Percentiles rank a stretch among this genome's conserved stretches.
phyloP scores from a whole-genome alignment of 2,888 invertebrate genomes.

The Apodemia duryi region DNA sequence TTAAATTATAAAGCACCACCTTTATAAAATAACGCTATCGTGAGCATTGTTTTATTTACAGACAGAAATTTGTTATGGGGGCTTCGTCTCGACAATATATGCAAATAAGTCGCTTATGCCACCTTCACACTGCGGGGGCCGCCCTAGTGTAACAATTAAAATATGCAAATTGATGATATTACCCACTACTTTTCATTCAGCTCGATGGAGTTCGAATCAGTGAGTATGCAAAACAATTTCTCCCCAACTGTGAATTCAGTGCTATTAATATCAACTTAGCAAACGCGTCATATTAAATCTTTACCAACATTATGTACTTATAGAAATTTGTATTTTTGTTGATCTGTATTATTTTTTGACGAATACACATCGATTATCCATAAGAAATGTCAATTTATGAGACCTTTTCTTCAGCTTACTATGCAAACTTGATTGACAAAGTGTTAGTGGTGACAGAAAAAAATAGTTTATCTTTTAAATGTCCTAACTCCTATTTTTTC shows the following conservation, averaged over 20 bases:
- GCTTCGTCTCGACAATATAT: conserved; percentile 51
- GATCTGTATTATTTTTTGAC: too few relatives aligned
- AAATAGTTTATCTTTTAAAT: too few relatives aligned
- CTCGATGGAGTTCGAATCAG: conserved; percentile 43
- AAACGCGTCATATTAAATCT: conserved; percentile 22
- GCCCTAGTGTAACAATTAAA: conserved; percentile 71
- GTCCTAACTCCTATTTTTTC: too few relatives aligned
- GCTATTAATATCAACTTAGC: conserved; percentile 46
- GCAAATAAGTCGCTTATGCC: conserved; percentile 65
- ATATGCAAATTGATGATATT: conserved; percentile 75
- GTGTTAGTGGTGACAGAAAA: too few relatives aligned
- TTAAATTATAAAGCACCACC: not conserved
- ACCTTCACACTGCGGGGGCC: conserved; percentile 57
- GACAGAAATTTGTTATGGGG: conserved; percentile 53
- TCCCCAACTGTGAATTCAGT: conserved; percentile 40
- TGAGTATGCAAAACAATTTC: conserved; percentile 36
- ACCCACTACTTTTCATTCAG: conserved; percentile 72
- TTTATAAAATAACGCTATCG: not conserved
- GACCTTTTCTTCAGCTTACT: too few relatives aligned
- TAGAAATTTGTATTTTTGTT: too few relatives aligned
- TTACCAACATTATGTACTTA: too few relatives aligned
- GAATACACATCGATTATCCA: too few relatives aligned
- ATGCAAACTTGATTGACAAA: too few relatives aligned
- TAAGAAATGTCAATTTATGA: too few relatives aligned
- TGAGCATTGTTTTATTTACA: conserved; percentile 47